Evolutionary conservation across 2,113 vertebrate species (phyloP), one percentile per base, ranked within the genome.

Genomic region (Corvus hawaiiensis): DNA sequence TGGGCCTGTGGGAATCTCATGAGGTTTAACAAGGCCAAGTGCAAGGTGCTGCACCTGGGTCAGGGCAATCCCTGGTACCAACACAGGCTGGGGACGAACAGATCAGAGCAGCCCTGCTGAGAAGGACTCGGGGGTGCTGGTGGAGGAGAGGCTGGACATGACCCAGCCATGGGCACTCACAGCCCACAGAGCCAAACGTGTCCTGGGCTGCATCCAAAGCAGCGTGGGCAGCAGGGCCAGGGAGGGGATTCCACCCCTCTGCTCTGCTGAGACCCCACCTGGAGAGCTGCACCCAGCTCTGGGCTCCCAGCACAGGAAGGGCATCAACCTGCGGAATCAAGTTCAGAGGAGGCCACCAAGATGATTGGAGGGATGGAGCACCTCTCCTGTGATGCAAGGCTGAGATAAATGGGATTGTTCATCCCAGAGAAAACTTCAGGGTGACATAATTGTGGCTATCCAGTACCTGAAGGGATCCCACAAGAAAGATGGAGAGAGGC

Each of bases 271-370:
- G n/a, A 48, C 10, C 43, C 28, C 52, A 49, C 17, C 19, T 23
- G 54, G 7, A 69, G 19, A 2, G 11, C 66, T 82, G 55, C 66
- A n/a, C 10, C 64, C 64, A 69, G 41, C 27, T 37, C 63, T 80
- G 52, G 52, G 51, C 16, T 56, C 33, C 52, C 62, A 68, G 52
- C 52, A 48, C 22, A 58, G 52, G 26, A 48, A 39, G 10, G 27
- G 32, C 63, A 80, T 26, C 0, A 0, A 10, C 17, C 41, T 37
- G 27, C 8, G 27, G 78, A 17, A 56, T 3, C 1, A 1, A 66
- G 26, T 24, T 15, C 49, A 55, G 39, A 55, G 51, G 39, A 48
- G 54, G n/a, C 43, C 63, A 32, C 5, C n/a, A 56, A 48, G 41
- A 13, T 37, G 27, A 80, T 37, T 3, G 33, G 27, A 68, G 9